Base-by-base conservation (phyloP, 2,113 vertebrate genomes). In the Gymnobelideus leadbeateri region DNA sequence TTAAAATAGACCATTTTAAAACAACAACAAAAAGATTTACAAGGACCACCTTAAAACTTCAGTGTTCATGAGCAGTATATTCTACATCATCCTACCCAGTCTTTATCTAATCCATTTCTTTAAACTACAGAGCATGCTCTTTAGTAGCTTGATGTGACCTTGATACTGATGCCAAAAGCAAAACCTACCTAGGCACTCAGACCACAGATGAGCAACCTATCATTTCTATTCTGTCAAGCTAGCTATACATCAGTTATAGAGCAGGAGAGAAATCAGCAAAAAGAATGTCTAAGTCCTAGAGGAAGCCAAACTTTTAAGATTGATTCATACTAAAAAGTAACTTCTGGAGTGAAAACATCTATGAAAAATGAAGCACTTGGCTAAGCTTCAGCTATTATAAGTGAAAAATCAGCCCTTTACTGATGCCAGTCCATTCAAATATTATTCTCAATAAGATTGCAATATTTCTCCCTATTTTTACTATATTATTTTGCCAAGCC, bases 21-120 rank as follows among this genome's bases (percentile, higher is more conserved):
- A 43, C 2, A 68, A 68, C 7, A 12, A 1, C 0, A 37, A 55
- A 25, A 55, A 68, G 37, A 43, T 8, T 1, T 12, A 3, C 1
- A 3, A 51, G 23, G 3, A 43, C 25, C 21, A 10, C 1, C 37
- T 16, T 28, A 8, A 3, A 0, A 2, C 14, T 8, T 8, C 7
- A 16, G 89, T 50, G 49, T 92, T 54, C 52, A 21, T 0, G 25
- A 51, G n/a, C 26, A 1, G 9, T 89, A 4, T 14, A 7, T 25
- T 51, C 50, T 90, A 23, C 37, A 91, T 50, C 21, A 53, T 89
- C 52, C 9, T n/a, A 21, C 25, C 3, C 6, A 51, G 23, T 37
- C 31, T 57, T 57, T 57, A 2, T 8, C 8, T 43, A 89, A 91
- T 37, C 57, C 14, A 1, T 49, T 5, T 84, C 21, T 25, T 11